These are phyloP conservation scores for Stegana nigrithorax DNA, from an alignment of 2,888 invertebrate species.

Conservation along the genomic window DNA sequence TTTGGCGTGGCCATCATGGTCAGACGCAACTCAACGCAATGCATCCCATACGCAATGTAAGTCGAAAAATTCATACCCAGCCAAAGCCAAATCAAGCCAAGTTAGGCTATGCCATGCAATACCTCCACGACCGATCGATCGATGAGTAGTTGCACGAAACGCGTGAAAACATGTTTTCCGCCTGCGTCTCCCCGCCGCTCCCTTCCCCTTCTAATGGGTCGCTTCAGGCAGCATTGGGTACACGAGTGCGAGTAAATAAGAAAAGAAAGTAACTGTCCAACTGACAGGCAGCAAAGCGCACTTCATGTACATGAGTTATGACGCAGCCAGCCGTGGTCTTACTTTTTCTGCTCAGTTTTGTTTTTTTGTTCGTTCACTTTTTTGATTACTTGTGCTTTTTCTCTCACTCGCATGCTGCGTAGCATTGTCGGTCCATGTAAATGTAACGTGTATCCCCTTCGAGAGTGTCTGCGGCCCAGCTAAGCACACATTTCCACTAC, in stretches of 20 bases:
- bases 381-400: no score
- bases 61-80: neutral
- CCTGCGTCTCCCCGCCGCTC: conserved; percentile 23
- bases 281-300: neutral
- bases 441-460: no score
- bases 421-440: no score
- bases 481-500: no score
- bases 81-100: neutral
- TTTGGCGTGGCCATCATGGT: no score
- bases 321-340: conserved; percentile 14
- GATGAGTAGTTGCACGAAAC: neutral
- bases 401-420: no score
- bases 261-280: conserved; percentile 16
- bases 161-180: conserved; percentile 25
- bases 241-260: neutral
- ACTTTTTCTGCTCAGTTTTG: no score
- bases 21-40: no score
- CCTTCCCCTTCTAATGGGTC: conserved; percentile 15
- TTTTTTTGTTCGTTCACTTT: no score
- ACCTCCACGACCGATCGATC: neutral
- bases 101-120: neutral
- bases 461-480: no score
- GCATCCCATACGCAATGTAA: neutral
- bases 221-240: conserved; percentile 25
- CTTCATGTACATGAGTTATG: conserved; percentile 14